Base-by-base conservation (phyloP, 2,797 vertebrate genomes). In the Melanotaenia nigrans region DNA sequence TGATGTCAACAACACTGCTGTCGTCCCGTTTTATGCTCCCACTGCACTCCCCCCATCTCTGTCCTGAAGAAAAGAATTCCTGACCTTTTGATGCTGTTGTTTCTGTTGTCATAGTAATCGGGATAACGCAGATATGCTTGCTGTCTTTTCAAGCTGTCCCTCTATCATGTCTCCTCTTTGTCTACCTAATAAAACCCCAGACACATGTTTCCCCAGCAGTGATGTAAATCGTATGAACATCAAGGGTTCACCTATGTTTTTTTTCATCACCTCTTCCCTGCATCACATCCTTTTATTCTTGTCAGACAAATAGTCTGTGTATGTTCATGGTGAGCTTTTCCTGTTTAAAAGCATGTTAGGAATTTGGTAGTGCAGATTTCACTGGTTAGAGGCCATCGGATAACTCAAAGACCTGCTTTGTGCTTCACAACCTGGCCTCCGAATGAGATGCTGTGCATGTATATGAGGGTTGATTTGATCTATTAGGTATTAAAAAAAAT, bases 351-450 rank as follows among this genome's bases (percentile, higher is more conserved):
- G 76, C 76, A 75, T 68, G 84, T 51, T 9, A 72, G 84, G 89
- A 90, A 92, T 92, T 81, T 74, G 82, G 66, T 16, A 2, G 75
- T 65, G 68, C 49, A 38, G 69, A 78, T 83, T 73, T 67, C 59
- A 58, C 47, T 32, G 68, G 67, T 74, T 82, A 33, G 71, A 74
- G 58, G 49, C 57, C 18, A n/a, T 30, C 2, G 57, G 4, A 14
- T 1, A 35, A 51, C 78, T 90, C 77, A 91, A 89, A 88, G 80
- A 65, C n/a, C 12, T n/a, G 74, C 85, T 88, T 90, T 92, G 89
- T 92, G 81, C 78, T 36, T 51, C 20, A 10, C 54, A 63, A 45
- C 78, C 47, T 56, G 73, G 56, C 62, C 73, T 75, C 68, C 77
- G 60, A 53, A 73, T 35, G 65, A 74, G 62, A 71, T 42, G 0